phyloP scores from a whole-genome alignment of 2,113 vertebrate genomes.

The Hypanus sabinus region DNA sequence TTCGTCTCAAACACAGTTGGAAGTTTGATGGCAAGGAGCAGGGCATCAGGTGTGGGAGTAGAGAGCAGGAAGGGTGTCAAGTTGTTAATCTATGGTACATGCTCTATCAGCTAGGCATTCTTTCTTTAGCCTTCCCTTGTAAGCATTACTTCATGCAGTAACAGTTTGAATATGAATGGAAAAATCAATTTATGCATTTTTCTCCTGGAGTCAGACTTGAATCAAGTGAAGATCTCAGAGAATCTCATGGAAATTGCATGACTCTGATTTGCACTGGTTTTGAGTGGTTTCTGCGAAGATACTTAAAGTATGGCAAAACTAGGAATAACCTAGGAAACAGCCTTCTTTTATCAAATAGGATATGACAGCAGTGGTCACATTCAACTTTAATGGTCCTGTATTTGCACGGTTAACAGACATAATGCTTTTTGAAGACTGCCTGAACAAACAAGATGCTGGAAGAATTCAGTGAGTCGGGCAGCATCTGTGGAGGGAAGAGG shows the following conservation, averaged over 20 bases:
- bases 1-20: background rate
- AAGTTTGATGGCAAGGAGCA: background rate
- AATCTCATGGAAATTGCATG: background rate
- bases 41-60: background rate
- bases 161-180: background rate
- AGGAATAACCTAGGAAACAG: background rate
- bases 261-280: background rate
- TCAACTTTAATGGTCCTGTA: background rate
- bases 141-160: background rate
- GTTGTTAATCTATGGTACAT: background rate
- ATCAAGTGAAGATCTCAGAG: background rate
- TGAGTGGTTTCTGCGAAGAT: background rate
- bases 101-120: background rate
- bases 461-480: too few species aligned
- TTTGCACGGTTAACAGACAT: background rate
- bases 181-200: background rate
- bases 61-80: background rate
- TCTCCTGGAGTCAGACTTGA: background rate
- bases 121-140: background rate
- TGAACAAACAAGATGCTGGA: too few species aligned
- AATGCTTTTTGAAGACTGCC: background rate
- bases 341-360: background rate
- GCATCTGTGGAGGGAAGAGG: too few species aligned
- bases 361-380: background rate
- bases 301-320: background rate